phyloP scores from a whole-genome alignment of 2,113 vertebrate genomes.

The Oreotrochilus melanogaster region DNA sequence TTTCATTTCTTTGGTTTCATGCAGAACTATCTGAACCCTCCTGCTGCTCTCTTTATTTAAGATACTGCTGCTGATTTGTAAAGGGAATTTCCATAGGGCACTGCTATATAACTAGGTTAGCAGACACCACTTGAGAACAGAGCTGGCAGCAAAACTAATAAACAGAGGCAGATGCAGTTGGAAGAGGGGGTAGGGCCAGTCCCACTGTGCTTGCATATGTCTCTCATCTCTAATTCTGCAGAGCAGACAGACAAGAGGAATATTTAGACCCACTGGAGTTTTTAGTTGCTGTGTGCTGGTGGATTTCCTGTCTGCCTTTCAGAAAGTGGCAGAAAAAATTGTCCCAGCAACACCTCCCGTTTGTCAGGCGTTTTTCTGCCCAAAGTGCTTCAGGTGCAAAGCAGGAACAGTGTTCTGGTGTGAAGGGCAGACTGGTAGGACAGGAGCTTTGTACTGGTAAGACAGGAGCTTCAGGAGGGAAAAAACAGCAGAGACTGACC shows the following conservation, averaged over 20 bases:
- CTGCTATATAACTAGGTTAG: background rate
- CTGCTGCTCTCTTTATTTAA: background rate
- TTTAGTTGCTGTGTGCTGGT: background rate
- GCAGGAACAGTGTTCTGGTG: background rate
- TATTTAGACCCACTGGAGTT: slow-evolving; percentile 24
- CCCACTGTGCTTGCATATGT: slow-evolving; percentile 57
- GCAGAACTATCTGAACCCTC: background rate
- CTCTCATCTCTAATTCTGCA: slow-evolving; percentile 34
- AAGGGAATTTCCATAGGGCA: background rate
- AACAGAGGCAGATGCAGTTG: slow-evolving; percentile 62
- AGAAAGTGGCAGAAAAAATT: background rate
- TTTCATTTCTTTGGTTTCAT: background rate
- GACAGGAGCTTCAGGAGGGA: background rate
- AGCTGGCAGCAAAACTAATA: slow-evolving; percentile 51
- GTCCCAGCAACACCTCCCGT: background rate
- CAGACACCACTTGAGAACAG: background rate
- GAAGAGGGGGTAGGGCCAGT: slow-evolving; percentile 28
- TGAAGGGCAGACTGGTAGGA: background rate
- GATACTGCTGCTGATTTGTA: background rate
- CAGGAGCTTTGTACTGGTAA: background rate
- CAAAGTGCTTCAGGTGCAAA: background rate
- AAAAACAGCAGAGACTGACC: background rate
- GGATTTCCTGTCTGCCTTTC: slow-evolving; percentile 22
- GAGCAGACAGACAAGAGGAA: slow-evolving; percentile 30
- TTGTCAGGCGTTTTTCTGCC: background rate